Conservation (phyloP, 2,888 invertebrate species). For the Rhamnusium bicolor region DNA sequence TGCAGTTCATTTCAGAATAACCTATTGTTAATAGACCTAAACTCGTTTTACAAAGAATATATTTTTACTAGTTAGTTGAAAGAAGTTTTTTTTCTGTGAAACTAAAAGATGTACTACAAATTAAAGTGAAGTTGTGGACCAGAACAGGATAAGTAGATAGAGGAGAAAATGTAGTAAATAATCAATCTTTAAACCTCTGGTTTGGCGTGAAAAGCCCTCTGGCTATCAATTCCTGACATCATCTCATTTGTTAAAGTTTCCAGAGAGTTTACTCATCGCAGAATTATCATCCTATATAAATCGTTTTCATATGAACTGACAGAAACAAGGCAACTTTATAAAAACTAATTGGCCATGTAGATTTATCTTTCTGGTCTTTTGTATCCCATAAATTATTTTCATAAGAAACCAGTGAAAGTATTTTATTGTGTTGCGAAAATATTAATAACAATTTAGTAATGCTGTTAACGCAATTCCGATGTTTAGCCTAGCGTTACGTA, state of each 20-base stretch:
- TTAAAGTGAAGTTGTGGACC: conserved; percentile 31
- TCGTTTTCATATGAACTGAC: conserved; percentile 38
- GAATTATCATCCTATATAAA: conserved; percentile 36
- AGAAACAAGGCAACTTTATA: conserved; percentile 27
- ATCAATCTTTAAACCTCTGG: conserved; percentile 40
- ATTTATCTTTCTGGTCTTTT: background rate
- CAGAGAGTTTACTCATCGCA: conserved; percentile 35
- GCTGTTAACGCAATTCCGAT: background rate
- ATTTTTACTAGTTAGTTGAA: background rate
- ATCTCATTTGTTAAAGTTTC: conserved; percentile 44
- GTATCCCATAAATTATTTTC: background rate
- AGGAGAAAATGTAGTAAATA: conserved; percentile 41
- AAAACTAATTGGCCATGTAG: conserved; percentile 15
- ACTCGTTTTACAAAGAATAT: background rate
- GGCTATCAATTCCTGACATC: conserved; percentile 43
- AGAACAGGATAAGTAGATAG: conserved; percentile 31
- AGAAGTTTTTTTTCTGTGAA: background rate
- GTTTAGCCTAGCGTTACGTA: background rate
- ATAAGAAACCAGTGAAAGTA: background rate
- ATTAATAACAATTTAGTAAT: background rate
- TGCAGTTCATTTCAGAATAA: background rate
- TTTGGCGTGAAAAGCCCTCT: conserved; percentile 40
- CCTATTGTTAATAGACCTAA: background rate
- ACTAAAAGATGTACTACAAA: conserved; percentile 34
- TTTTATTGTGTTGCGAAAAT: background rate